Base-by-base conservation (phyloP, 2,888 invertebrate species). In the Cynaeus angustus region DNA sequence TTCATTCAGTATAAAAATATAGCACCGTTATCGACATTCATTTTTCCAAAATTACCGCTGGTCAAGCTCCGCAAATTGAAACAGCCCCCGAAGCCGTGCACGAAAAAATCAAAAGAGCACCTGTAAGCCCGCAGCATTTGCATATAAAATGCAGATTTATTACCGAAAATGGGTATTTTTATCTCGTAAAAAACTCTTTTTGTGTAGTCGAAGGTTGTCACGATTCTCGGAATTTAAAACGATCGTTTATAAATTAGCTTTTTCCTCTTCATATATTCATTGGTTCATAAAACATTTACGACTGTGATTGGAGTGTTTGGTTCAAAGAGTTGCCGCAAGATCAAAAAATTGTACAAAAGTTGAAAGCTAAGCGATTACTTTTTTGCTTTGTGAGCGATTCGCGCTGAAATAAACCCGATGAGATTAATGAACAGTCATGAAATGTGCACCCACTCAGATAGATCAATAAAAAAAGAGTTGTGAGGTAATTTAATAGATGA, bases 71-170 rank as follows among this genome's bases (percentile, higher is more conserved):
- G n/a, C n/a, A 33, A 33, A n/a, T 33, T 33, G 7, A 4, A 33
- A 33, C 9, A 33, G 33, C 7, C 9, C 33, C 33, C 33, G 9
- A 33, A 33, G 33, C n/a, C 33, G n/a, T n/a, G n/a, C n/a, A n/a
- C n/a, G n/a, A n/a, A n/a, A n/a, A 33, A n/a, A 33, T 33, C 33
- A 1, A 33, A 33, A 33, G 3, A 16, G 2, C 48, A 50, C 48
- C 48, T 50, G 48, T 21, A 50, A 21, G 26, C 48, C 48, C 28
- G 21, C 21, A 50, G 48, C 48, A 10, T 26, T 8, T 10, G 48
- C 16, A 50, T 50, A 50, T 50, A 50, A 50, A 50, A 9, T 50
- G 12, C 21, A n/a, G 26, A 46, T 28, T 50, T 16, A 28, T n/a
- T 16, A 26, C 28, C 48, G 26, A 26, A 50, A 26, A 28, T 41